Conservation (phyloP, 2,888 invertebrate genomes). For the Halocaridina rubra region DNA sequence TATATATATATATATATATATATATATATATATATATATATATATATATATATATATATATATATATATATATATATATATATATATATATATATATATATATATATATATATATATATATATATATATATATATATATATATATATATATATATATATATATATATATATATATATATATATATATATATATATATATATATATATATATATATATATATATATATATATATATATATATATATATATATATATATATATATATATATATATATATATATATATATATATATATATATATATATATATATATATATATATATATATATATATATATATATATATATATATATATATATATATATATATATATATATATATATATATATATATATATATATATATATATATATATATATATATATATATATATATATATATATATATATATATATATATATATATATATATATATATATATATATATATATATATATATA, state of each 20-base stretch:
- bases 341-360: background rate
- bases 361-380: background rate
- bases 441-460: background rate
- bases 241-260: background rate
- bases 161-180: no score
- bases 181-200: no score
- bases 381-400: background rate
- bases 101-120: no score
- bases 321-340: background rate
- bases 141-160: no score
- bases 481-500: background rate
- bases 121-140: no score
- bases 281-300: background rate
- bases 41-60: no score
- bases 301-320: background rate
- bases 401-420: background rate
- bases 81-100: no score
- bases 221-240: background rate
- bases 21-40: no score
- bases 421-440: background rate
- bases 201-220: background rate
- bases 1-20: no score
- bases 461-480: background rate
- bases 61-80: no score
- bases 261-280: background rate